Base-by-base conservation (phyloP, 1,140 invertebrate genomes). In the Psix sp. region DNA sequence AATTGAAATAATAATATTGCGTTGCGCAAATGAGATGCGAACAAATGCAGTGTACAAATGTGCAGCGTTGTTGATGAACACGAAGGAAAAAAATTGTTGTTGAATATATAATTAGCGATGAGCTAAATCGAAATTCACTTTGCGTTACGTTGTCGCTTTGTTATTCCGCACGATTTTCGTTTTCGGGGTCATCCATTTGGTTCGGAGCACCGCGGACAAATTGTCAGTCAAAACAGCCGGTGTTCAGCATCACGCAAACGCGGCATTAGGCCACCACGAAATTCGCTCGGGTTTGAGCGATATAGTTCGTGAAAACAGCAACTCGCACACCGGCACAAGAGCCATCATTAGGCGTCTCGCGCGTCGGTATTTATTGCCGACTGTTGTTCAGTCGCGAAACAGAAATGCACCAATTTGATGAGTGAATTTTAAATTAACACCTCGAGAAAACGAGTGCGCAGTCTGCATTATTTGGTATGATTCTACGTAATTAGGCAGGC, bases 51-150 rank as follows among this genome's bases (percentile, higher is more conserved):
- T n/a, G n/a, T n/a, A n/a, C n/a, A n/a, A n/a, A n/a, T n/a, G n/a
- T n/a, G n/a, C n/a, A n/a, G n/a, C n/a, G n/a, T n/a, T n/a, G n/a
- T n/a, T n/a, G n/a, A n/a, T n/a, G n/a, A n/a, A n/a, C n/a, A n/a
- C n/a, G n/a, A n/a, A n/a, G n/a, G n/a, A n/a, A n/a, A n/a, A n/a
- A n/a, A n/a, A n/a, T n/a, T n/a, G n/a, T n/a, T n/a, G n/a, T 20
- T 38, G 21, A 39, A 38, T 20, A 15, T 51, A 21, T 73, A 45
- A 71, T 63, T 66, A 65, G 49, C 18, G 3, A 24, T 24, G 38
- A 43, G 39, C 40, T n/a, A 33, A 51, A 70, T 67, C 56, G 63
- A 70, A 76, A 73, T 70, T 68, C 62, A n/a, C 49, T 63, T 38
- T 52, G 11, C 18, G 49, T 60, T 17, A 26, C 17, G 42, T 56